These are phyloP conservation scores for Drosophila funebris DNA, from an alignment of 1,140 invertebrate species.

Conservation along the genomic window DNA sequence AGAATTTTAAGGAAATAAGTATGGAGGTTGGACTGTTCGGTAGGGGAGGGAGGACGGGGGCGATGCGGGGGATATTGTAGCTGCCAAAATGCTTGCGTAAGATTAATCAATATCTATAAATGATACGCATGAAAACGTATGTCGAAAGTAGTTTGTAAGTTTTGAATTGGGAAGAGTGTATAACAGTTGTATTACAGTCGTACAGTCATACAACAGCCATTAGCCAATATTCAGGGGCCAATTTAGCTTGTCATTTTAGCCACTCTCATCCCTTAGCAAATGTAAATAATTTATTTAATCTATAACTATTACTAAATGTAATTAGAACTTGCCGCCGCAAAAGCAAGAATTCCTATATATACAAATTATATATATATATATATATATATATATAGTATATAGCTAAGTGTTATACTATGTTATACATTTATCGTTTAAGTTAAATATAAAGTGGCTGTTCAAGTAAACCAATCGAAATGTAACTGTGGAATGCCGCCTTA, in stretches of 20 bases:
- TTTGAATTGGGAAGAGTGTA: background rate
- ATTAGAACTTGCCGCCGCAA: conserved; percentile 7
- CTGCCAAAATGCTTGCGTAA: conserved; percentile 49
- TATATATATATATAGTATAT: background rate
- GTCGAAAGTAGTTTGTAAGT: conserved; percentile 19
- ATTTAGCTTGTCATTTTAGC: conserved; percentile 22
- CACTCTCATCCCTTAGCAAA: conserved; percentile 37
- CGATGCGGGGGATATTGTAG: conserved; percentile 12
- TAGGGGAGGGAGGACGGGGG: background rate
- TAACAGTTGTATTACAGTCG: conserved; percentile 11
- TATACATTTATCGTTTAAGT: conserved; percentile 20
- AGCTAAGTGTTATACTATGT: conserved; percentile 41
- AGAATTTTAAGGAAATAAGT: background rate
- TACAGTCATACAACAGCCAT: conserved; percentile 33
- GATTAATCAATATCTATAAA: conserved; percentile 9
- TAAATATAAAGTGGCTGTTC: conserved; percentile 20
- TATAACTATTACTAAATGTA: conserved; percentile 8
- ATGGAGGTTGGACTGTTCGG: background rate
- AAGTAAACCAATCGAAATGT: conserved; percentile 10
- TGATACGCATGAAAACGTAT: background rate
- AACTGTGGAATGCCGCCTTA: conserved; percentile 29
- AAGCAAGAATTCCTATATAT: conserved; percentile 35
- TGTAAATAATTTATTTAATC: conserved; percentile 31
- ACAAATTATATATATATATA: conserved; percentile 1
- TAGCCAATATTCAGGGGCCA: conserved; percentile 41